phyloP scores from a whole-genome alignment of 37 sponge, comb jelly and placozoan genomes.

The Crambe crambe region DNA sequence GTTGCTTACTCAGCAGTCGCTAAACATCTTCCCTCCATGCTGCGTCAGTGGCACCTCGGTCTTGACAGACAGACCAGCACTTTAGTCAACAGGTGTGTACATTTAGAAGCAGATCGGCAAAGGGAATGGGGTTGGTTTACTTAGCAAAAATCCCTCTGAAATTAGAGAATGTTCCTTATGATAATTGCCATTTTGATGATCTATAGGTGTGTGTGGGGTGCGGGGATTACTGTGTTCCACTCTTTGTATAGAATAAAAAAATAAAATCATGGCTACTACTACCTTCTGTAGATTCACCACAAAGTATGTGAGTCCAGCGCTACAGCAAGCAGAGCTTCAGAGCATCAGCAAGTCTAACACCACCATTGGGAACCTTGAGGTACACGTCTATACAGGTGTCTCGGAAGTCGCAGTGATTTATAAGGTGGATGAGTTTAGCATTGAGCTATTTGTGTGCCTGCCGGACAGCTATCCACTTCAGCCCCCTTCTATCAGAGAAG shows the following conservation, averaged over 20 bases:
- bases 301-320: conserved; percentile 43
- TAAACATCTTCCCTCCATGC: conserved; percentile 64
- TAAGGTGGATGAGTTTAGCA: conserved; percentile 81
- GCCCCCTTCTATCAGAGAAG: conserved; percentile 80
- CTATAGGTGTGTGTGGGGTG: too few relatives aligned
- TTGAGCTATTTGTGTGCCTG: conserved; percentile 80
- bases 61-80: conserved; percentile 60
- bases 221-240: too few relatives aligned
- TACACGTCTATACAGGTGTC: conserved; percentile 52
- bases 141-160: too few relatives aligned
- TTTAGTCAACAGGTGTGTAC: conserved; percentile 27
- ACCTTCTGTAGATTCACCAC: conserved; percentile 55
- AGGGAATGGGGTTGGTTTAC: too few relatives aligned
- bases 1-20: conserved; percentile 43
- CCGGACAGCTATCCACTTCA: conserved; percentile 78
- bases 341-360: conserved; percentile 17
- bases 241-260: too few relatives aligned
- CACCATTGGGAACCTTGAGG: conserved; percentile 57
- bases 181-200: too few relatives aligned
- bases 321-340: conserved; percentile 52
- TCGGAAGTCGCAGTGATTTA: conserved; percentile 87
- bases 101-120: too few relatives aligned
- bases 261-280: too few relatives aligned
- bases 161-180: too few relatives aligned
- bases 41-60: conserved; percentile 82